A percentile compares a stretch with the other conserved stretches of the same genome.
phyloP scores from a whole-genome alignment of 2,113 vertebrate species.

The Cololabis saira region DNA sequence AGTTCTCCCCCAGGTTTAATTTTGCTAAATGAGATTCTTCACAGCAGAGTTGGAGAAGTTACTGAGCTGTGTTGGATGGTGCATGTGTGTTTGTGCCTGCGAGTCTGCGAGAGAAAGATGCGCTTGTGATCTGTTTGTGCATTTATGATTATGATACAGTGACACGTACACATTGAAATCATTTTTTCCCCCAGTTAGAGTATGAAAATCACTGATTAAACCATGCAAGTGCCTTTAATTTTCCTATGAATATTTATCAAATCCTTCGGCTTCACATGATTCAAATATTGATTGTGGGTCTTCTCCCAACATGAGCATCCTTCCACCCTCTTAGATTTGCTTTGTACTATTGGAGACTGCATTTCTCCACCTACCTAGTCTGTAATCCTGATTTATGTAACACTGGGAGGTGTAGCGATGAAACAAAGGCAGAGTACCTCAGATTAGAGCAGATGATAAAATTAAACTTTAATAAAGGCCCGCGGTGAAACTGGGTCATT shows the following conservation, averaged over 20 bases:
- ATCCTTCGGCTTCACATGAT: conserved; percentile 31
- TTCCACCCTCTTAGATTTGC: conserved; percentile 9
- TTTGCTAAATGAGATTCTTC: conserved; percentile 44
- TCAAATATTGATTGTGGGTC: conserved; percentile 32
- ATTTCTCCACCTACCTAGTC: no score
- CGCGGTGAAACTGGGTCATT: conserved; percentile 51
- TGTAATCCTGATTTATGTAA: background rate
- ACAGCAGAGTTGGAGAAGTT: background rate
- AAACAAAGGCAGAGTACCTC: conserved; percentile 48
- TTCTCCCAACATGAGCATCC: background rate
- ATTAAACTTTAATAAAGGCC: conserved; percentile 66
- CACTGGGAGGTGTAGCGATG: conserved; percentile 28
- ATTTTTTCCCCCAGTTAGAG: background rate
- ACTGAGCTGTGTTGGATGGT: conserved; percentile 2
- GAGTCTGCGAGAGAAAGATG: background rate
- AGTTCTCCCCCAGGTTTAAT: conserved; percentile 37
- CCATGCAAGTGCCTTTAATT: conserved; percentile 8
- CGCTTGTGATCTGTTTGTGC: conserved; percentile 3
- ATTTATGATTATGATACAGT: background rate
- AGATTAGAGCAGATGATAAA: conserved; percentile 60
- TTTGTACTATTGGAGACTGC: background rate
- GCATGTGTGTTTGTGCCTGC: conserved; percentile 2
- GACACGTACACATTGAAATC: conserved; percentile 27
- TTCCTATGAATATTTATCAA: conserved; percentile 52
- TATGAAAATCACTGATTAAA: conserved; percentile 30